Percentiles rank a stretch among this genome's conserved stretches.
These are phyloP conservation scores for Diadromus collaris DNA, from an alignment of 2,888 invertebrate species.

Conservation along the genomic window DNA sequence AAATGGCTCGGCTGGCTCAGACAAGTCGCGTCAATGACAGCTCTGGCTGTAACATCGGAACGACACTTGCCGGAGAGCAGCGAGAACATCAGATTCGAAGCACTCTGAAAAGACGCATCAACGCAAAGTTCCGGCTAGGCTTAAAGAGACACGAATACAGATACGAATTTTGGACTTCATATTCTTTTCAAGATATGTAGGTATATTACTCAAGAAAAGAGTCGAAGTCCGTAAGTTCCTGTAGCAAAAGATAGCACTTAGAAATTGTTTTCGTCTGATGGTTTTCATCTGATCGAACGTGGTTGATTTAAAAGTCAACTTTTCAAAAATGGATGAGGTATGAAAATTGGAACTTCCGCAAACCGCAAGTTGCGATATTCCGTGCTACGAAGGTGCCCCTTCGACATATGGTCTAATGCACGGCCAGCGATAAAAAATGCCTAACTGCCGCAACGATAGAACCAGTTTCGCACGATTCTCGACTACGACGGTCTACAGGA, in stretches of 20 bases:
- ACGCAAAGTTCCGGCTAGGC: not conserved
- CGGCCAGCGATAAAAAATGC: slow-evolving; percentile 36
- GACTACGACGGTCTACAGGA: slow-evolving; percentile 15
- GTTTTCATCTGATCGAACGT: no score
- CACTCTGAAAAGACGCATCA: not conserved
- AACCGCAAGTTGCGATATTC: not conserved
- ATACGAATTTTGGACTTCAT: not conserved
- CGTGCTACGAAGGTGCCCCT: not conserved
- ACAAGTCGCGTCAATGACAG: not conserved
- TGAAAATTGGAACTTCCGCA: not conserved
- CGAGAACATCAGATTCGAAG: not conserved
- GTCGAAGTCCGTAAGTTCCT: no score
- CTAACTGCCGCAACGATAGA: slow-evolving; percentile 39
- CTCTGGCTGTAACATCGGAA: not conserved
- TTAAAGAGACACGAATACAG: not conserved
- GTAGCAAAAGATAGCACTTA: slow-evolving; percentile 4
- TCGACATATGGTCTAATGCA: slow-evolving; percentile 8
- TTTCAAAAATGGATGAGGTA: not conserved
- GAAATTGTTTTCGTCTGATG: slow-evolving; percentile 5
- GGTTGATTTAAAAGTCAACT: not conserved
- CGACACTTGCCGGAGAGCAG: not conserved
- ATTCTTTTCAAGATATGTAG: not conserved
- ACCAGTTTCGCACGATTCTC: slow-evolving; percentile 48
- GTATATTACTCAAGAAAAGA: not conserved
- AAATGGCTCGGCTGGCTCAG: slow-evolving; percentile 2